phyloP scores from a whole-genome alignment of 1,140 invertebrate genomes.

The Lineus longissimus region DNA sequence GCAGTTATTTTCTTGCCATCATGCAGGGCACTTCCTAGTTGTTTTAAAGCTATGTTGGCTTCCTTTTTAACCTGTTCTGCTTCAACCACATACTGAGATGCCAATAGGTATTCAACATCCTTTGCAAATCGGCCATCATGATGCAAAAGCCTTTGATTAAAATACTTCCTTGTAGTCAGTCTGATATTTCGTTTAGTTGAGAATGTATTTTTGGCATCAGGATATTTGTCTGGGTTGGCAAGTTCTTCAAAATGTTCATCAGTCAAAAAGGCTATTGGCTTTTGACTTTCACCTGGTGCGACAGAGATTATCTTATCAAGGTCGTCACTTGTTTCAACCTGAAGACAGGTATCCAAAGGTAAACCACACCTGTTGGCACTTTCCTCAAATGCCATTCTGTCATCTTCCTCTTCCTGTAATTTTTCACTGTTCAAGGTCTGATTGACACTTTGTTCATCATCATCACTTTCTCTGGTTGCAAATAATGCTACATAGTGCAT shows the following conservation, averaged over 20 bases:
- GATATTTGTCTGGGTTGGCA: neutral
- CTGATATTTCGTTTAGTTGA: neutral
- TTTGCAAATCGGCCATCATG: neutral
- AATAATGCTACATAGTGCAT: no score
- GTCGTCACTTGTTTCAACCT: neutral
- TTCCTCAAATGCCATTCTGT: no score
- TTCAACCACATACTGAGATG: neutral
- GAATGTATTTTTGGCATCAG: neutral
- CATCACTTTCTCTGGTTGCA: no score
- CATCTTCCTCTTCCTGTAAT: no score
- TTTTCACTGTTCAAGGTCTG: no score
- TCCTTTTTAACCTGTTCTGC: neutral
- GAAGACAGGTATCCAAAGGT: no score
- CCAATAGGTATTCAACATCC: neutral
- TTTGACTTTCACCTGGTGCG: constrained; percentile 9
- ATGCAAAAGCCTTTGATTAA: neutral
- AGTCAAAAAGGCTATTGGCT: neutral
- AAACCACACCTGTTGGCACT: no score
- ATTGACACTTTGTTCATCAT: no score
- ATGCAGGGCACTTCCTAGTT: neutral
- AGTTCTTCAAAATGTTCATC: neutral
- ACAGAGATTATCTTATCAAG: constrained; percentile 16
- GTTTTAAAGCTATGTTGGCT: neutral
- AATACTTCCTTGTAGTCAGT: neutral
- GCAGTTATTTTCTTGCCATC: neutral